Percentiles rank a stretch among this genome's conserved stretches.
These are phyloP conservation scores for Epinotia ramella DNA, from an alignment of 2,888 invertebrate genomes.

Conservation along the genomic window DNA sequence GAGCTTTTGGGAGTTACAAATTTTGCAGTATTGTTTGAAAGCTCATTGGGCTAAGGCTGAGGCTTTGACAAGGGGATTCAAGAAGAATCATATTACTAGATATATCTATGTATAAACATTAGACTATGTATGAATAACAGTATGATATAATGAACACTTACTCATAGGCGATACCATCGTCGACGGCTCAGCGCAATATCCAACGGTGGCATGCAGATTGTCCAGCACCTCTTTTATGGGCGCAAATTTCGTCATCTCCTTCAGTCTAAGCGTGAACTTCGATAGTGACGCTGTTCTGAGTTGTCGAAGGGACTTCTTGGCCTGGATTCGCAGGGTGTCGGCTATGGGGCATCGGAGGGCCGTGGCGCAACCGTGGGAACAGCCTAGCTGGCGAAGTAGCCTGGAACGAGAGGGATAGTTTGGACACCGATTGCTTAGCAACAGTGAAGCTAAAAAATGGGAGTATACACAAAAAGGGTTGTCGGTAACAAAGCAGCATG, in stretches of 20 bases:
- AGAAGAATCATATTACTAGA: not conserved
- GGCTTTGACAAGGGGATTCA: not conserved
- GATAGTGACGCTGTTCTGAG: conserved; percentile 86
- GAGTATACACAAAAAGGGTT: too few relatives aligned
- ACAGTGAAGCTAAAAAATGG: too few relatives aligned
- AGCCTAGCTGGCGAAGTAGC: conserved; percentile 95
- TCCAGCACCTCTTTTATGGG: conserved; percentile 94
- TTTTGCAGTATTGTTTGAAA: not conserved
- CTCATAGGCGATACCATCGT: conserved; percentile 94
- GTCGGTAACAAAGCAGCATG: too few relatives aligned
- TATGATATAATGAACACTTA: conserved; percentile 80
- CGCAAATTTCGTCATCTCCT: conserved; percentile 91
- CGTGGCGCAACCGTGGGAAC: conserved; percentile 95
- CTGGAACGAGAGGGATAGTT: conserved; percentile 71
- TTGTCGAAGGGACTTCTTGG: conserved; percentile 88
- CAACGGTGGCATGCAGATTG: conserved; percentile 97
- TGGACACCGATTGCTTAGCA: too few relatives aligned
- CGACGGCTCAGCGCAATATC: conserved; percentile 97
- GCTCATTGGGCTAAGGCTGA: not conserved
- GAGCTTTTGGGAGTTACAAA: not conserved
- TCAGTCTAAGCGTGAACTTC: conserved; percentile 82
- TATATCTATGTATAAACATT: not conserved
- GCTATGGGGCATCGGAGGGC: conserved; percentile 95
- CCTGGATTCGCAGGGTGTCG: conserved; percentile 95
- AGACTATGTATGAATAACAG: not conserved